phyloP scores from a whole-genome alignment of 1,140 invertebrate species.

The Drosophila lini region DNA sequence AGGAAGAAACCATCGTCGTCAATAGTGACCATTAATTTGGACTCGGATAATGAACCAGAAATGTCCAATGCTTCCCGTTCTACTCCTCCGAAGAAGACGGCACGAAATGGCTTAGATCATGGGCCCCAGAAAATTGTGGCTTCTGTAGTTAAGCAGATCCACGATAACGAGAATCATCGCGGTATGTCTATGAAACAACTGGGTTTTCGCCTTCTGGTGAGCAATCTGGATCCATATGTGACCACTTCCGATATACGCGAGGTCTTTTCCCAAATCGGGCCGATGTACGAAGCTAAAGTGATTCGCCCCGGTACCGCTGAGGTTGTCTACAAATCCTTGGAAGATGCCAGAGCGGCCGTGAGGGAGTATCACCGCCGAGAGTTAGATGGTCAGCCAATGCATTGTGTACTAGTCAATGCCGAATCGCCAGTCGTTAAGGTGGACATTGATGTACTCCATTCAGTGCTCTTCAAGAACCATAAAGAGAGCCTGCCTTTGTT shows the following conservation, averaged over 20 bases:
- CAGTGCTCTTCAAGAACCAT: constrained; percentile 53
- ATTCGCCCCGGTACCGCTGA: constrained; percentile 94
- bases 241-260: constrained; percentile 96
- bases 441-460: constrained; percentile 68
- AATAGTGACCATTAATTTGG: not conserved
- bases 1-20: not conserved
- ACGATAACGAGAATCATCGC: constrained; percentile 1
- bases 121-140: constrained; percentile 25
- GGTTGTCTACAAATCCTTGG: constrained; percentile 93
- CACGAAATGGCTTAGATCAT: not conserved
- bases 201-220: constrained; percentile 92
- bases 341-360: constrained; percentile 94
- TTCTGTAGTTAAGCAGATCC: no score
- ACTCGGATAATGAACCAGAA: not conserved
- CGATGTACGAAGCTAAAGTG: constrained; percentile 91
- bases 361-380: constrained; percentile 96
- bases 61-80: not conserved
- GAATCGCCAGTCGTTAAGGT: constrained; percentile 65
- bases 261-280: constrained; percentile 95
- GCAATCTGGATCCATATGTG: constrained; percentile 93
- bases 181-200: constrained; percentile 20
- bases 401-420: constrained; percentile 90
- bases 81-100: not conserved
- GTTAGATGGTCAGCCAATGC: constrained; percentile 94
- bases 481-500: not conserved